phyloP scores from a whole-genome alignment of 1,140 invertebrate genomes.

The Pachypeltis micranthus region DNA sequence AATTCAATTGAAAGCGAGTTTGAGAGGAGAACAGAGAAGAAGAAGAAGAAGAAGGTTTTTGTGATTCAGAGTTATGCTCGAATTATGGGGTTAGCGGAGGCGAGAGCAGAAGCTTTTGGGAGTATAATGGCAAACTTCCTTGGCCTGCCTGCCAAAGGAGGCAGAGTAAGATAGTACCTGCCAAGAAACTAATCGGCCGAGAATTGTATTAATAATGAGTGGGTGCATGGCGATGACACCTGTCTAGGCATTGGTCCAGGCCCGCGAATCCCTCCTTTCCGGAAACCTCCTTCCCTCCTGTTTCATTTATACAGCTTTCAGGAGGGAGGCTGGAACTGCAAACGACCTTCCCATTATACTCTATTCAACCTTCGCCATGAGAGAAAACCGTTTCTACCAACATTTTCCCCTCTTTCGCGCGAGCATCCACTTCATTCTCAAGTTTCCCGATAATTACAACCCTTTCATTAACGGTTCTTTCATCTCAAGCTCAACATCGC shows the following conservation, averaged over 20 bases:
- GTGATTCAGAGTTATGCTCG: slow-evolving; percentile 7
- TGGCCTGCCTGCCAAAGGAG: slow-evolving; percentile 9
- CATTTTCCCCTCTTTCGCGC: background rate
- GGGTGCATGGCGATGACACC: slow-evolving; percentile 12
- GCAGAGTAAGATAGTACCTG: slow-evolving; percentile 14
- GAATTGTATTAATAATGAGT: slow-evolving; percentile 16
- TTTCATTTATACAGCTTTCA: background rate
- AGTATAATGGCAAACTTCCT: slow-evolving; percentile 13
- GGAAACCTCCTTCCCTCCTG: background rate
- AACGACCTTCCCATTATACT: slow-evolving; percentile 14
- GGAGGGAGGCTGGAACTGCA: slow-evolving; percentile 11
- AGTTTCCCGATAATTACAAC: background rate
- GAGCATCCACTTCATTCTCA: background rate
- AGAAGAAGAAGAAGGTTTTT: slow-evolving; percentile 3
- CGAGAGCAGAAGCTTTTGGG: background rate
- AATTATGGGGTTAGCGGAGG: background rate
- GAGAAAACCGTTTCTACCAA: background rate
- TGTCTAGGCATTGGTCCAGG: slow-evolving; percentile 16
- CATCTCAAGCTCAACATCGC: too few species aligned
- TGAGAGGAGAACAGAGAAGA: background rate
- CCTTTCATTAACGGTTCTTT: background rate
- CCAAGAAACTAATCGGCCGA: slow-evolving; percentile 16
- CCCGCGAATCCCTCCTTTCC: background rate
- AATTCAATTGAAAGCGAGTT: slow-evolving; percentile 7
- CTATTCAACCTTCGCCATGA: background rate